Evolutionary conservation across 2,888 invertebrate genomes (phyloP), one percentile per base, ranked within the genome.

Genomic region (Luffia ferchaultella): DNA sequence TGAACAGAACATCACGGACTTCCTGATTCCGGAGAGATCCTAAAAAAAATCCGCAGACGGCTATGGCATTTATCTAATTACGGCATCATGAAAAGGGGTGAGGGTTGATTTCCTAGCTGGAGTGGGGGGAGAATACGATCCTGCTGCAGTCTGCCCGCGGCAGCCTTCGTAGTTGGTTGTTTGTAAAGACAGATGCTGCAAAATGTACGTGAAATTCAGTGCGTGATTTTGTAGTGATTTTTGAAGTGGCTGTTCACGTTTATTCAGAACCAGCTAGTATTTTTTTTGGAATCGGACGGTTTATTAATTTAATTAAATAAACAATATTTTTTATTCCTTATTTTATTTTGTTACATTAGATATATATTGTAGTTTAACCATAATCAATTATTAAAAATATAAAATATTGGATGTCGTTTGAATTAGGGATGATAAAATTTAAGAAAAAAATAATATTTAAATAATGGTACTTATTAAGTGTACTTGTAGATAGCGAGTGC

Each of bases 11-110:
- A n/a, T n/a, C n/a, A n/a, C n/a, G n/a, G n/a, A n/a, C n/a, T n/a
- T n/a, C n/a, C n/a, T n/a, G n/a, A n/a, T n/a, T n/a, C n/a, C n/a
- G n/a, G n/a, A n/a, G n/a, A n/a, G n/a, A n/a, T n/a, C n/a, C n/a
- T n/a, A 64, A 58, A 69, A 61, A 63, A 64, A 64, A 60, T 53
- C 59, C 59, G 67, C 65, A 74, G 72, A 76, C 74, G 73, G 70
- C 72, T 72, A 74, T 78, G 78, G 78, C 79, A 80, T 78, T 80
- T 76, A 79, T 82, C 80, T 82, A 80, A 82, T 82, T 82, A 82
- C 69, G 73, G 71, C 64, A 74, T 75, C 75, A 76, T 72, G 80
- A 78, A 78, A 76, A 73, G 70, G 67, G 68, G 59, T 63, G 57
- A 58, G 52, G 61, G 60, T 68, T 65, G 66, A 61, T 56, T 12